Conservation (phyloP, 1,140 invertebrate species). For the Amphibalanus amphitrite region DNA sequence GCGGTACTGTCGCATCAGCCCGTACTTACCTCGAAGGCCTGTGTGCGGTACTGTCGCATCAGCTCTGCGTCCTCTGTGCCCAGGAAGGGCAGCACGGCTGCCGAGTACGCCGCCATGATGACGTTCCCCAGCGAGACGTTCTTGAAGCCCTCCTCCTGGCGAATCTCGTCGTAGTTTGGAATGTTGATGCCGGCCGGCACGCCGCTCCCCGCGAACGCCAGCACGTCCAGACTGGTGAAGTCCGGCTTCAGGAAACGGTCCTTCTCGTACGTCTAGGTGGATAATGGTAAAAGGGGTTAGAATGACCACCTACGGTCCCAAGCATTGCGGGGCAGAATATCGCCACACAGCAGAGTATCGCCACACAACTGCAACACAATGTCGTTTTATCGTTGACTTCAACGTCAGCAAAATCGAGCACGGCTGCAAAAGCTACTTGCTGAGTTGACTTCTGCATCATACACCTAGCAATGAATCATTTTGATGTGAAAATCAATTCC, state of each 20-base stretch:
- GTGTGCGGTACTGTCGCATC: conserved; percentile 49
- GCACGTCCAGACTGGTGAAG: conserved; percentile 88
- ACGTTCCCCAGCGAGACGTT: conserved; percentile 92
- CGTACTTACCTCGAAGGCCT: conserved; percentile 42
- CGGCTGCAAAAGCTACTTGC: too few relatives aligned
- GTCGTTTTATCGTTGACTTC: too few relatives aligned
- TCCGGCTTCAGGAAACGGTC: conserved; percentile 80
- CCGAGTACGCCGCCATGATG: conserved; percentile 64
- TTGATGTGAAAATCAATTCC: too few relatives aligned
- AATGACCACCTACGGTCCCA: too few relatives aligned
- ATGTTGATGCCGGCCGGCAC: conserved; percentile 93
- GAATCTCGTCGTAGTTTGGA: conserved; percentile 93
- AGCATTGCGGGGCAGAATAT: too few relatives aligned
- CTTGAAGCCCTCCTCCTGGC: conserved; percentile 87
- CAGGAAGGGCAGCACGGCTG: conserved; percentile 53
- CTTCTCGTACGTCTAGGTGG: conserved; percentile 45
- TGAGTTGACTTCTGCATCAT: too few relatives aligned
- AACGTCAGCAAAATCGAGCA: too few relatives aligned
- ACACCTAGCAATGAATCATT: too few relatives aligned
- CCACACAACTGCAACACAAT: too few relatives aligned
- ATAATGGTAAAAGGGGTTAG: too few relatives aligned
- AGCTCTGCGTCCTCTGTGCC: conserved; percentile 51
- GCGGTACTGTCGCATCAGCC: too few relatives aligned
- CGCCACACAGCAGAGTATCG: too few relatives aligned
- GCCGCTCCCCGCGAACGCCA: conserved; percentile 75